A percentile compares a stretch with the other conserved stretches of the same genome.
Evolutionary conservation across 2,113 vertebrate species (phyloP).

Genomic region (Brienomyrus longianalis): DNA sequence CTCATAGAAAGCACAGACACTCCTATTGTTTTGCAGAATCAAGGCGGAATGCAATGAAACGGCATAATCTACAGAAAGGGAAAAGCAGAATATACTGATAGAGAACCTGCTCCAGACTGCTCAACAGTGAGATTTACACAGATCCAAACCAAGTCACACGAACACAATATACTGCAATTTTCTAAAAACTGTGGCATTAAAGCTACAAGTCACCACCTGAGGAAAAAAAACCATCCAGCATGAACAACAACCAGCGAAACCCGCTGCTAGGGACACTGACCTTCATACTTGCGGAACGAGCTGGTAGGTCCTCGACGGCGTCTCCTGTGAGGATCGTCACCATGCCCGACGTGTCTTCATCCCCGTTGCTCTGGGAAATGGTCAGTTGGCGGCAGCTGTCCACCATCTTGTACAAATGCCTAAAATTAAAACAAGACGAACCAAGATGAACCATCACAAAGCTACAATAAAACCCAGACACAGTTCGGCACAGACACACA

Average conservation of each 20-base stretch:
- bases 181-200: background rate
- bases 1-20: background rate
- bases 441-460: background rate
- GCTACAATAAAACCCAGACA: background rate
- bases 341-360: conserved; percentile 89
- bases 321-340: conserved; percentile 87
- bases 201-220: background rate
- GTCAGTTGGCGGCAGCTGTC: conserved; percentile 93
- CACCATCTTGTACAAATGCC: conserved; percentile 93
- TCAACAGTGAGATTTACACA: background rate
- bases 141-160: background rate
- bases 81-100: background rate
- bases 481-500: background rate
- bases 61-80: background rate
- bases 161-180: background rate
- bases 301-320: conserved; percentile 63
- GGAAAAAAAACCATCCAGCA: background rate
- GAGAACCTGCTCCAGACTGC: background rate
- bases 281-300: conserved; percentile 79
- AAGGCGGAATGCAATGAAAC: background rate
- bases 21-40: background rate
- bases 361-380: conserved; percentile 77
- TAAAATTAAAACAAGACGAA: conserved; percentile 35
- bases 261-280: conserved; percentile 50
- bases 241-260: background rate